phyloP scores from a whole-genome alignment of 2,888 invertebrate genomes.

The Kuschelorhynchus macadamiae region DNA sequence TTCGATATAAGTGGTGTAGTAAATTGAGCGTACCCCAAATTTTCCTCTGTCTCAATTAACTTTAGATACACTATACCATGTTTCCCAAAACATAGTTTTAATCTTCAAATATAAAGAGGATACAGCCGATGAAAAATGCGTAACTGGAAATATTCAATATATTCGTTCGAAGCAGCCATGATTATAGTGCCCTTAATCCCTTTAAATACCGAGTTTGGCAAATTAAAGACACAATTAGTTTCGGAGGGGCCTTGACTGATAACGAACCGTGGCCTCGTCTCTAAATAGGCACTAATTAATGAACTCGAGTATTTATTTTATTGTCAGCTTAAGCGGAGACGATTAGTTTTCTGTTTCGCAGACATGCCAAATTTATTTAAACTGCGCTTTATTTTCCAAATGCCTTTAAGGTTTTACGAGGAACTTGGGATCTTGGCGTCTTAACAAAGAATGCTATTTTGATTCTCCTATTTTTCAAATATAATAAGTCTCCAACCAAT shows the following conservation, averaged over 20 bases:
- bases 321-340: conserved; percentile 41
- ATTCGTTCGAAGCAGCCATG: conserved; percentile 12
- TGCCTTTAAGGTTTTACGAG: neutral
- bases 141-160: conserved; percentile 10
- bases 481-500: no score
- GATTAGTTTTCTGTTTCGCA: conserved; percentile 30
- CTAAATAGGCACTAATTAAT: conserved; percentile 43
- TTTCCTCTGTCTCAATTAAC: no score
- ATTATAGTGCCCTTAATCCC: conserved; percentile 30
- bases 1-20: no score
- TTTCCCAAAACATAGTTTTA: no score
- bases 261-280: conserved; percentile 40
- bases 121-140: neutral
- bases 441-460: neutral
- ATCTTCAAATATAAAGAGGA: no score
- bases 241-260: conserved; percentile 40
- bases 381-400: neutral
- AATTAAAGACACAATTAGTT: conserved; percentile 46
- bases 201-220: conserved; percentile 40
- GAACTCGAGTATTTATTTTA: conserved; percentile 43
- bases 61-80: no score
- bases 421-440: neutral
- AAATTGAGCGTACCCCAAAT: no score
- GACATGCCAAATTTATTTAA: conserved; percentile 26
- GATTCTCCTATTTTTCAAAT: no score